Conservation (phyloP, 2,888 invertebrate genomes). For the Germaria angustata region DNA sequence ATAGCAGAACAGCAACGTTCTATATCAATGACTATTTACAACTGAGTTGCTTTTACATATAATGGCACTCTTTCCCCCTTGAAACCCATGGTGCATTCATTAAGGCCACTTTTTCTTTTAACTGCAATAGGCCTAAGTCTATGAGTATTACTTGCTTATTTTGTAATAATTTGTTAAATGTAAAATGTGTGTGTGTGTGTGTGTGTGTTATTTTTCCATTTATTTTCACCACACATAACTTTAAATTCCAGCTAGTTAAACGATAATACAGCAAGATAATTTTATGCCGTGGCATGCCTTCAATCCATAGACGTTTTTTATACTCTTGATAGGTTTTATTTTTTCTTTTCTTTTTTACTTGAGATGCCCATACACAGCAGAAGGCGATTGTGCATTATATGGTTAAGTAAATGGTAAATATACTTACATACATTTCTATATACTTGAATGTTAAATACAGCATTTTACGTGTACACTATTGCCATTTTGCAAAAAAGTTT, state of each 20-base stretch:
- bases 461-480: constrained; percentile 5
- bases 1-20: constrained; percentile 19
- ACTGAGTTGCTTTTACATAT: constrained; percentile 2
- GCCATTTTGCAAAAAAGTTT: constrained; percentile 44
- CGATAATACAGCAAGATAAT: constrained; percentile 61
- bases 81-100: constrained; percentile 15
- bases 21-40: constrained; percentile 43
- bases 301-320: constrained; percentile 50
- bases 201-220: background rate
- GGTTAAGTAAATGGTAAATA: constrained; percentile 5
- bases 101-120: constrained; percentile 20
- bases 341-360: background rate
- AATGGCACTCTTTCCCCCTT: background rate
- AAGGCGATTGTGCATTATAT: constrained; percentile 3
- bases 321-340: background rate
- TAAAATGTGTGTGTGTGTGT: background rate
- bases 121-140: constrained; percentile 55
- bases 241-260: constrained; percentile 62
- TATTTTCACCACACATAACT: constrained; percentile 31
- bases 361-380: constrained; percentile 15
- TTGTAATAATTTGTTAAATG: background rate
- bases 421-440: background rate
- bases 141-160: background rate
- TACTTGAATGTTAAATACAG: too few species aligned
- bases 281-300: constrained; percentile 64